Conservation (phyloP, 2,113 vertebrate species). For the Menidia beryllina region DNA sequence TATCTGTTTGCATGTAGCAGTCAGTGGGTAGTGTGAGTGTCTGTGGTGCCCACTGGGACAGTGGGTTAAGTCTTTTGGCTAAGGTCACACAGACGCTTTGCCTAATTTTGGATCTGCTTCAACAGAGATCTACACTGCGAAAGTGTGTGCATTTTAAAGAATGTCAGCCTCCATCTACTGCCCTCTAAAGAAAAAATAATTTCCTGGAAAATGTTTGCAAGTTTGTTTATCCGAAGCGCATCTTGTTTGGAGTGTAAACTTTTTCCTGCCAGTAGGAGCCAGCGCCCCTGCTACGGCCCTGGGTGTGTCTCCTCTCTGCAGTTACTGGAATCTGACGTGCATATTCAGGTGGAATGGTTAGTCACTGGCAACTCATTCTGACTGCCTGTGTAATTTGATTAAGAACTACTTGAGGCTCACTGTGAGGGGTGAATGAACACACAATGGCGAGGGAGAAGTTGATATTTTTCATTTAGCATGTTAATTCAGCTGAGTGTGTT, state of each 20-base stretch:
- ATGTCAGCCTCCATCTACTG: not conserved
- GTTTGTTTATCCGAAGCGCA: conserved; percentile 41
- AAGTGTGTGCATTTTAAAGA: not conserved
- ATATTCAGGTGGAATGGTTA: conserved; percentile 75
- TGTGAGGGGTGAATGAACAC: conserved; percentile 78
- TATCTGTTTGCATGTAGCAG: not conserved
- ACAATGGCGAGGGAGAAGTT: conserved; percentile 71
- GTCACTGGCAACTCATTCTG: conserved; percentile 77
- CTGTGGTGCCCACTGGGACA: conserved; percentile 41
- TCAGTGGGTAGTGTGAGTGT: conserved; percentile 18
- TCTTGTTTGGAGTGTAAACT: conserved; percentile 47
- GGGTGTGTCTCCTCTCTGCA: conserved; percentile 41
- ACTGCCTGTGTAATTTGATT: conserved; percentile 81
- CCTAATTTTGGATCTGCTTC: conserved; percentile 88
- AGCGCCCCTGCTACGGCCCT: conserved; percentile 45
- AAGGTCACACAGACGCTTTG: conserved; percentile 84
- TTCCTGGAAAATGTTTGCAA: not conserved
- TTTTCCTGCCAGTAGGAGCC: conserved; percentile 22
- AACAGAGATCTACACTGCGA: conserved; percentile 12
- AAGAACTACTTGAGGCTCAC: conserved; percentile 79
- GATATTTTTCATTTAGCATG: conserved; percentile 79
- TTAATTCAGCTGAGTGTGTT: conserved; percentile 69
- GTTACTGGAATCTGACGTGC: conserved; percentile 63
- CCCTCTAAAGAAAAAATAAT: not conserved
- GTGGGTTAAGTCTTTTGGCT: not conserved